Conservation (phyloP, 2,797 vertebrate species). For the Nyctibius grandis region DNA sequence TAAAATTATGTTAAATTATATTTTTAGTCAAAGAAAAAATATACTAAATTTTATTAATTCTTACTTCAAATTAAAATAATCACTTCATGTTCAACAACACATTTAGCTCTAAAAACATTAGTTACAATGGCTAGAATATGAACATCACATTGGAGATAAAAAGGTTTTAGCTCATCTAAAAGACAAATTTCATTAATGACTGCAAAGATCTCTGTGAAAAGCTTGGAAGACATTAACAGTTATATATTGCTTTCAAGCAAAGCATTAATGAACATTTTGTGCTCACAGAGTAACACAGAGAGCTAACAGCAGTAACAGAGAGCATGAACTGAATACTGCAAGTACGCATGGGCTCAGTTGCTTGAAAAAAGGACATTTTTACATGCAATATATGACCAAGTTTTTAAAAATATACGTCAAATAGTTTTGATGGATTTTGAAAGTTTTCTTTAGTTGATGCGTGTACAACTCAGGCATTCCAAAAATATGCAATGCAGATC, state of each 20-base stretch:
- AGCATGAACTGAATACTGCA: neutral
- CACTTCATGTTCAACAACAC: neutral
- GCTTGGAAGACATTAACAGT: neutral
- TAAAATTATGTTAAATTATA: neutral
- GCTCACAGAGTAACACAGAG: neutral
- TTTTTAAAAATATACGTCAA: neutral
- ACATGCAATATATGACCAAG: neutral
- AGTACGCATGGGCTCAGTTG: neutral
- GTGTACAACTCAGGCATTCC: neutral
- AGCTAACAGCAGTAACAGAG: neutral
- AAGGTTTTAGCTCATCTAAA: neutral
- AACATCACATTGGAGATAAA: neutral
- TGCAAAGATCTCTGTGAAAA: neutral
- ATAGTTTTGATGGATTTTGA: neutral
- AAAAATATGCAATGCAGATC: neutral
- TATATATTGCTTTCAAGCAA: neutral
- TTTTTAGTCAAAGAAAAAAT: neutral
- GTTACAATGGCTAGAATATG: neutral
- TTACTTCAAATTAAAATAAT: neutral
- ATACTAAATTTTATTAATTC: neutral
- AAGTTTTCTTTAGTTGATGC: neutral
- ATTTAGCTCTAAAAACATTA: neutral
- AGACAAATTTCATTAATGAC: constrained; percentile 7
- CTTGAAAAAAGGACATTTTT: neutral
- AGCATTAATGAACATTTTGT: neutral